Evolutionary conservation across 2,888 invertebrate species (phyloP), one percentile per base, ranked within the genome.

Genomic region (Phymatocera aterrima): DNA sequence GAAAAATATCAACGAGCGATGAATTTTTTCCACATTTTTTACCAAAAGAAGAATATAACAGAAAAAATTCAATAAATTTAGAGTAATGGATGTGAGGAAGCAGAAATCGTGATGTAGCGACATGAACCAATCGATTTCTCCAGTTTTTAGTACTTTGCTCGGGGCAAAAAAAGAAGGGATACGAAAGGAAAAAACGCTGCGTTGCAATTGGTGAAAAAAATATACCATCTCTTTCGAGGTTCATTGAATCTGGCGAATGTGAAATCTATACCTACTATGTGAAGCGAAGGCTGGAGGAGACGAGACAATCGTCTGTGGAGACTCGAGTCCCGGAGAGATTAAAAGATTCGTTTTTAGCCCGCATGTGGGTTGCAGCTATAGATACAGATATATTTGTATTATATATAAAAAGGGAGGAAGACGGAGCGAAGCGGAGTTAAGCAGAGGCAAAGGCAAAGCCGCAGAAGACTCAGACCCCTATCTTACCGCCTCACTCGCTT

Each of bases 281-380:
- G 21, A 57, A 64, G 37, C n/a, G 37, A n/a, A 37, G 68, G 68
- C 10, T 48, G n/a, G 51, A 34, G 51, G 31, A 48, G 18, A 28
- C 15, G 34, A 34, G 18, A 28, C 15, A 51, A 34, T 51, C 18
- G 72, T 72, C 43, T 72, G n/a, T n/a, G 72, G 51, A 72, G 72
- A 28, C 51, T 43, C 12, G 40, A 34, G n/a, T n/a, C n/a, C n/a
- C n/a, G 34, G 15, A 21, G 51, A 51, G 51, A 72, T 48, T 72
- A 51, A 72, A 34, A 72, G 72, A 72, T 72, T 51, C 31, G 34
- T 72, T 72, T 72, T 72, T n/a, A 72, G 72, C 72, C 72, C 72
- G 72, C 72, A 72, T 72, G 72, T 51, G 34, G 48, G 72, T 34
- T 68, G 46, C 18, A 34, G 48, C 21, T 70, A 31, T n/a, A 31